Conservation (phyloP, 2,113 vertebrate species). For the Sorex fumeus region DNA sequence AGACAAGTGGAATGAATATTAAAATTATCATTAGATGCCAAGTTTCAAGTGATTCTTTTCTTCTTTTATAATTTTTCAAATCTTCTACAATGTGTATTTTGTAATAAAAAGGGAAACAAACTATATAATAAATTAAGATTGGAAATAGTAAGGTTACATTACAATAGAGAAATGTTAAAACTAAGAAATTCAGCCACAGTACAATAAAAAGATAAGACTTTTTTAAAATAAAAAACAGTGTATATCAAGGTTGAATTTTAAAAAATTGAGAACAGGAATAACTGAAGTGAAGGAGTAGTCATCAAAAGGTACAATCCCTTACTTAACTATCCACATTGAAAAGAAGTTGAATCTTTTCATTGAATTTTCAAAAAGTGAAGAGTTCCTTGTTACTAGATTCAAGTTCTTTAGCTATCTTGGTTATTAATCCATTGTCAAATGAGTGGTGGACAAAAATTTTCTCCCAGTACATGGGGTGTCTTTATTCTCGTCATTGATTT, state of each 20-base stretch:
- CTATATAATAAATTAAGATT: conserved; percentile 37
- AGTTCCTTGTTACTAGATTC: no score
- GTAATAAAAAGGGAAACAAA: neutral
- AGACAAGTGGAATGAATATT: neutral
- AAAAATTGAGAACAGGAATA: conserved; percentile 17
- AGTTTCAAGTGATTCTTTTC: conserved; percentile 18
- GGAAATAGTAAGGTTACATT: neutral
- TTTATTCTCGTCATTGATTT: no score
- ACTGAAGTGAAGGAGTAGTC: neutral
- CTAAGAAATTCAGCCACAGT: neutral
- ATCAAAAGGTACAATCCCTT: neutral
- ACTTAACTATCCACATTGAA: neutral
- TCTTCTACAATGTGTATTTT: conserved; percentile 14
- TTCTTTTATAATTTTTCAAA: neutral
- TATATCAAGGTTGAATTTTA: neutral
- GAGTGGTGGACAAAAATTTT: no score
- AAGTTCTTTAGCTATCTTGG: no score
- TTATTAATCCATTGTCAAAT: no score
- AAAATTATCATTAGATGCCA: neutral
- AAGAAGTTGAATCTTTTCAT: neutral
- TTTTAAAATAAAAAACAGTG: neutral
- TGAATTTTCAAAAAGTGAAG: conserved; percentile 24
- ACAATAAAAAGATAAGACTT: neutral
- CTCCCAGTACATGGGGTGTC: no score
- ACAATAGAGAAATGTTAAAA: conserved; percentile 32